Base-by-base conservation (phyloP, 2,797 vertebrate species). In the Protosalanx chinensis region DNA sequence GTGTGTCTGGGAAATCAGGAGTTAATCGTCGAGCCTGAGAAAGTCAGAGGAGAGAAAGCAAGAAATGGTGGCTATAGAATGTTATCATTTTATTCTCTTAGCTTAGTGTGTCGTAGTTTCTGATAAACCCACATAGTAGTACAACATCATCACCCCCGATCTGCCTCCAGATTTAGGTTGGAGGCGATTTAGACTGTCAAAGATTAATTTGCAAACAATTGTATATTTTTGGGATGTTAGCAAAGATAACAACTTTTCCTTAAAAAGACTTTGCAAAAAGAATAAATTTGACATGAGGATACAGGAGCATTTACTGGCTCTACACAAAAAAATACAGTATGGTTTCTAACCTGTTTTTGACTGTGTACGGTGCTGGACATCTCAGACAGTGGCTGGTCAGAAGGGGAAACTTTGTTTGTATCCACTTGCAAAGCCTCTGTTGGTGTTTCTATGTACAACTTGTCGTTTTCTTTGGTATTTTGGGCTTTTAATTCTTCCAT, bases 1-100 rank as follows among this genome's bases (percentile, higher is more conserved):
- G 88, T 0, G 91, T 74, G 1, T 94, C 93, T 0, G 91, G 92
- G 84, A 92, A 93, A 72, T 93, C 92, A 0, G 88, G 85, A 64
- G 91, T 91, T 82, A 89, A 85, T 67, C 85, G 79, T 76, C 79
- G 86, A 76, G 80, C 79, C 92, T 93, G 85, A 64, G 69, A 72
- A 76, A 75, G 71, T 33, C 2, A 41, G 64, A 23, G 60, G 75
- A 53, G 20, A 18, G 35, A 64, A 20, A 29, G 77, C 72, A 60
- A 69, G 60, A 71, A 23, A 66, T 37, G 74, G 62, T 57, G 6
- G 41, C 8, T 27, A 32, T 30, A 57, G 20, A 27, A 23, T 49
- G 23, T 41, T 20, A 30, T 29, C 23, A 29, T 20, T 46, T 10
- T 46, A 18, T 37, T 13, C 16, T 15, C 20, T 49, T 27, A 27